Percentiles rank a stretch among this genome's conserved stretches.
These are phyloP conservation scores for Xylophagus ater DNA, from an alignment of 2,888 invertebrate species.

Conservation along the genomic window DNA sequence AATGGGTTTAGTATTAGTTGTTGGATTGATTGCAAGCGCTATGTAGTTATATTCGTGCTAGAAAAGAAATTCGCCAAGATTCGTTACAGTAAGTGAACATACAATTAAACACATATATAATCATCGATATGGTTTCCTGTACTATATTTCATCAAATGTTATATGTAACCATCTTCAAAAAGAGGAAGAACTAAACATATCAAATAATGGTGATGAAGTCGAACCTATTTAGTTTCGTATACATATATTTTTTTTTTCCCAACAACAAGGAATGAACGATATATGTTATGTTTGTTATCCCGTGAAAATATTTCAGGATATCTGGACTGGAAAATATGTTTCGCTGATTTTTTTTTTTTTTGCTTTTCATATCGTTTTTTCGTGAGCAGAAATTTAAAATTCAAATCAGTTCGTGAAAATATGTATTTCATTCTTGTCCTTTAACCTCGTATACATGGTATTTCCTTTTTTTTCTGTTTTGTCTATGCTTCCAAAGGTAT, in stretches of 20 bases:
- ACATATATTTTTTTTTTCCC: neutral
- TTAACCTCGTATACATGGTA: too few species aligned
- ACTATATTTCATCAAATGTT: neutral
- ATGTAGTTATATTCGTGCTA: conserved; percentile 39
- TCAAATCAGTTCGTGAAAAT: conserved; percentile 19
- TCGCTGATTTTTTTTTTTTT: conserved; percentile 12
- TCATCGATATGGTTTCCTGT: neutral
- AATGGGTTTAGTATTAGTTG: conserved; percentile 42
- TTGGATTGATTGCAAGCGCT: conserved; percentile 36
- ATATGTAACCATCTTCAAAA: neutral
- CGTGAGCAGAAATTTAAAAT: conserved; percentile 22
- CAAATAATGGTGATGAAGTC: conserved; percentile 1
- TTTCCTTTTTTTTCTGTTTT: too few species aligned
- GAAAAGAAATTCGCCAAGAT: conserved; percentile 37
- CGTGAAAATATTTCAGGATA: conserved; percentile 5
- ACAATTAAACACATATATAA: neutral
- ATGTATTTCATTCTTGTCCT: neutral
- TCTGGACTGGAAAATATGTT: conserved; percentile 14
- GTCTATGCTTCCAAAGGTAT: too few species aligned
- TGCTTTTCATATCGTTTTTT: conserved; percentile 17
- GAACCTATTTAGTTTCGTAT: neutral
- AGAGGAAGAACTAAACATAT: neutral
- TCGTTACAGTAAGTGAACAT: conserved; percentile 34
- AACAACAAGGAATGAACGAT: neutral
- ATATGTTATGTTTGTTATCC: conserved; percentile 1